Conservation (phyloP, 2,113 vertebrate species). For the Diadophis punctatus region DNA sequence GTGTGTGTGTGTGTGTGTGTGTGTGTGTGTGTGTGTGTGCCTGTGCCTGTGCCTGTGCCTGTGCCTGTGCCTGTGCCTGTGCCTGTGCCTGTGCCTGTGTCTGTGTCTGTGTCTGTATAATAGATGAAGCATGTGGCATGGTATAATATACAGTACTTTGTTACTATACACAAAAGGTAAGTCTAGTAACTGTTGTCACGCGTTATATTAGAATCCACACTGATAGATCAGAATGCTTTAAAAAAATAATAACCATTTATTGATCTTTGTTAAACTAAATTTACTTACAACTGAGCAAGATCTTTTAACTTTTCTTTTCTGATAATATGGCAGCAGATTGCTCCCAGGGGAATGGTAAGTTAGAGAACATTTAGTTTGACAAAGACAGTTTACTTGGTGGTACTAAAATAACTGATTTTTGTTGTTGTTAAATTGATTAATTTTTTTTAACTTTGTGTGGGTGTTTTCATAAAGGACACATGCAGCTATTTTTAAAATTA, state of each 20-base stretch:
- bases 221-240: slow-evolving; percentile 25
- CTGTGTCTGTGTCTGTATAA: not conserved
- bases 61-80: too few species aligned
- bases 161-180: not conserved
- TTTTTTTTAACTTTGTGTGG: slow-evolving; percentile 18
- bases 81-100: not conserved
- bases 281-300: slow-evolving; percentile 65
- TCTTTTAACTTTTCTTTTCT: slow-evolving; percentile 68
- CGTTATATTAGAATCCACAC: not conserved
- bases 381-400: slow-evolving; percentile 46
- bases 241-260: slow-evolving; percentile 32
- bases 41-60: too few species aligned
- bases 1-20: not conserved
- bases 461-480: slow-evolving; percentile 8
- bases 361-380: slow-evolving; percentile 59
- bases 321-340: slow-evolving; percentile 71
- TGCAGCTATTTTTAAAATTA: not conserved
- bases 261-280: slow-evolving; percentile 54
- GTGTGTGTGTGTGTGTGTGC: not conserved
- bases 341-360: slow-evolving; percentile 71
- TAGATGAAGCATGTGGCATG: not conserved
- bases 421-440: slow-evolving; percentile 1
- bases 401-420: slow-evolving; percentile 36
- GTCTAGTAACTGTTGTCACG: not conserved
- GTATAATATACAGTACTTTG: not conserved